phyloP scores from a whole-genome alignment of 2,888 invertebrate genomes.

The Andrena marginata region DNA sequence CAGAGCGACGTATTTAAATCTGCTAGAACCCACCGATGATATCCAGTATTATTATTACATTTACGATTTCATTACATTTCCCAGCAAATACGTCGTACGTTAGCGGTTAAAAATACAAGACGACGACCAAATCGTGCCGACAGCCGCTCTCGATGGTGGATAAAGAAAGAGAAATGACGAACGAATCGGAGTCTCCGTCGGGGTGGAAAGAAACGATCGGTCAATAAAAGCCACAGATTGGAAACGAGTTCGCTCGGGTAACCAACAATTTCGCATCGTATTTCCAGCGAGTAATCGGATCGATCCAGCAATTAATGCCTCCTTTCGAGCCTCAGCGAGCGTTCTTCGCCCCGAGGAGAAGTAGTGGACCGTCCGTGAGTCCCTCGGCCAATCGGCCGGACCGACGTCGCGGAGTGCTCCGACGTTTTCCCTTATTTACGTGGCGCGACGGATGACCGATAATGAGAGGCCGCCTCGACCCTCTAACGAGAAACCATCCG shows the following conservation, averaged over 20 bases:
- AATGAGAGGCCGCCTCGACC: constrained; percentile 65
- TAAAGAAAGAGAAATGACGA: neutral
- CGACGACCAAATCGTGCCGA: neutral
- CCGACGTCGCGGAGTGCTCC: constrained; percentile 9
- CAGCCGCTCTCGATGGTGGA: neutral
- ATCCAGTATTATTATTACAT: too few relatives aligned
- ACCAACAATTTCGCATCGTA: constrained; percentile 33
- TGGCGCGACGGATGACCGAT: constrained; percentile 47
- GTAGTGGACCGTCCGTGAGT: neutral
- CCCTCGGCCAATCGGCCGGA: neutral
- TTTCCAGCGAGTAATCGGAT: constrained; percentile 35
- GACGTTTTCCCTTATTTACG: constrained; percentile 67
- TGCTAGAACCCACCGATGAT: too few relatives aligned
- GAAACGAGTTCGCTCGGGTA: constrained; percentile 7
- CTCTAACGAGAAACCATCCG: constrained; percentile 64
- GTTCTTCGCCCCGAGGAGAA: neutral
- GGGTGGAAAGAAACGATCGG: neutral
- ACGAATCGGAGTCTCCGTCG: neutral
- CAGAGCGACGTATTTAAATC: too few relatives aligned
- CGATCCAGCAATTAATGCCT: constrained; percentile 48
- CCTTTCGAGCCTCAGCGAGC: constrained; percentile 3
- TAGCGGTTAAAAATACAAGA: neutral
- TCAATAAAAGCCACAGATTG: constrained; percentile 5
- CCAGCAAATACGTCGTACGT: too few relatives aligned
- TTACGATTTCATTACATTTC: too few relatives aligned